These are phyloP conservation scores for Parthenolecanium corni DNA, from an alignment of 2,888 invertebrate species.

Conservation along the genomic window DNA sequence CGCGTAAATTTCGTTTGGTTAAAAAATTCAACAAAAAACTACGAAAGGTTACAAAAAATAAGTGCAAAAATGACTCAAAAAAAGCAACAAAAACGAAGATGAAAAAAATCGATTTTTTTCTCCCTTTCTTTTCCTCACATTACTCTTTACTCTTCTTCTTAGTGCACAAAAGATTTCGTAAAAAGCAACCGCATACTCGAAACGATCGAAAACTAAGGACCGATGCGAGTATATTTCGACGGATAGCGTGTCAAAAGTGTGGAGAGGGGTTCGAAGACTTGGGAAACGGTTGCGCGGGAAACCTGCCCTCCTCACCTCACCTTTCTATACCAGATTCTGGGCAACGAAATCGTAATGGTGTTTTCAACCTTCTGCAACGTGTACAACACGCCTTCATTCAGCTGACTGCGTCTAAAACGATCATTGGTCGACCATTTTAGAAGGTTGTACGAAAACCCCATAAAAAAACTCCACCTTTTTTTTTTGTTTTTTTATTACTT, in stretches of 20 bases:
- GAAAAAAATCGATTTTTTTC: background rate
- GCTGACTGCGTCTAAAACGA: slow-evolving; percentile 1
- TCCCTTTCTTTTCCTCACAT: background rate
- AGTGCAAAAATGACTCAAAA: too few species aligned
- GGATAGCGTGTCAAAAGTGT: background rate
- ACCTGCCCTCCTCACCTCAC: too few species aligned
- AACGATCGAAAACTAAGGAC: slow-evolving; percentile 22
- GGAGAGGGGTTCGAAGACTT: background rate
- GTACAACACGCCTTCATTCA: slow-evolving; percentile 15
- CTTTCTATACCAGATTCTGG: background rate
- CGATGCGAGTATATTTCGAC: background rate
- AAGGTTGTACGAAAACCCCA: slow-evolving; percentile 10
- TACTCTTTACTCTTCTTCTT: background rate
- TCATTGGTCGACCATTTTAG: slow-evolving; percentile 12
- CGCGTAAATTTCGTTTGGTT: too few species aligned
- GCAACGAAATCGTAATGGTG: slow-evolving; percentile 12
- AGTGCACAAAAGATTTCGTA: background rate
- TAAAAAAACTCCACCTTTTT: slow-evolving; percentile 24
- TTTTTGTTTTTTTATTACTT: background rate
- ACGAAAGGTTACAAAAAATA: too few species aligned
- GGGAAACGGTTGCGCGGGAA: too few species aligned
- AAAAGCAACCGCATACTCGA: slow-evolving; percentile 9
- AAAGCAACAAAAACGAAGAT: too few species aligned
- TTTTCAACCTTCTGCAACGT: slow-evolving; percentile 16
- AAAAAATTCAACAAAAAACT: too few species aligned